phyloP scores from a whole-genome alignment of 2,888 invertebrate genomes.

The Xestobium rufovillosum region DNA sequence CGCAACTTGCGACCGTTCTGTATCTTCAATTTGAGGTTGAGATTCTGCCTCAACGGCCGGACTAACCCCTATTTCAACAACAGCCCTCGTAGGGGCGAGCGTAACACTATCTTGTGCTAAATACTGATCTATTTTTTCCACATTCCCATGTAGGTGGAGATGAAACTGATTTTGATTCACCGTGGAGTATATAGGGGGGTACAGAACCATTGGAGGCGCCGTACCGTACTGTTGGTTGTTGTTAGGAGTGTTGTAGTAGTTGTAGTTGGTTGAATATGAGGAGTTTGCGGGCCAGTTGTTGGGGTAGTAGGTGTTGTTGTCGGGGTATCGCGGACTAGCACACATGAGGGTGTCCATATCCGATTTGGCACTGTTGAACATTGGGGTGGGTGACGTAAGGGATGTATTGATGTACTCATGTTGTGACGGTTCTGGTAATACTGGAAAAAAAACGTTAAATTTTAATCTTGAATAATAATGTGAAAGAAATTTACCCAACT shows the following conservation, averaged over 20 bases:
- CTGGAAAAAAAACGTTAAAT: constrained; percentile 27
- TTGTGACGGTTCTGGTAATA: constrained; percentile 36
- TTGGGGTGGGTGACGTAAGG: constrained; percentile 33
- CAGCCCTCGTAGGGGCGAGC: constrained; percentile 38
- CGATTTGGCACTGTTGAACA: constrained; percentile 34
- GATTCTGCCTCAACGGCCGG: constrained; percentile 35
- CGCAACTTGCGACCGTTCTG: constrained; percentile 33
- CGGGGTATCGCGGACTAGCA: constrained; percentile 38
- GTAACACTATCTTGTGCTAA: constrained; percentile 45
- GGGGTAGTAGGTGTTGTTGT: constrained; percentile 49
- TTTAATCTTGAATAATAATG: constrained; percentile 4
- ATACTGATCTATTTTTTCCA: constrained; percentile 60
- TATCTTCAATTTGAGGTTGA: constrained; percentile 32
- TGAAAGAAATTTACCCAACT: constrained; percentile 7
- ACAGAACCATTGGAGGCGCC: constrained; percentile 63
- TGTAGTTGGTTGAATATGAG: constrained; percentile 52
- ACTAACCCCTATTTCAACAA: constrained; percentile 48
- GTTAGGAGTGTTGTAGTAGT: constrained; percentile 59
- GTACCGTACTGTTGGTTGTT: constrained; percentile 56
- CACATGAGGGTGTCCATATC: constrained; percentile 35
- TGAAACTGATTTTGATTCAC: constrained; percentile 85
- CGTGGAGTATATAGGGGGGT: constrained; percentile 73
- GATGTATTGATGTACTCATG: constrained; percentile 38
- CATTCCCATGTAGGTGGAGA: constrained; percentile 62
- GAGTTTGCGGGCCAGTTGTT: constrained; percentile 46